A percentile compares a stretch with the other conserved stretches of the same genome.
Evolutionary conservation across 1,140 invertebrate genomes (phyloP).

Genomic region (Drosophila neocordata): DNA sequence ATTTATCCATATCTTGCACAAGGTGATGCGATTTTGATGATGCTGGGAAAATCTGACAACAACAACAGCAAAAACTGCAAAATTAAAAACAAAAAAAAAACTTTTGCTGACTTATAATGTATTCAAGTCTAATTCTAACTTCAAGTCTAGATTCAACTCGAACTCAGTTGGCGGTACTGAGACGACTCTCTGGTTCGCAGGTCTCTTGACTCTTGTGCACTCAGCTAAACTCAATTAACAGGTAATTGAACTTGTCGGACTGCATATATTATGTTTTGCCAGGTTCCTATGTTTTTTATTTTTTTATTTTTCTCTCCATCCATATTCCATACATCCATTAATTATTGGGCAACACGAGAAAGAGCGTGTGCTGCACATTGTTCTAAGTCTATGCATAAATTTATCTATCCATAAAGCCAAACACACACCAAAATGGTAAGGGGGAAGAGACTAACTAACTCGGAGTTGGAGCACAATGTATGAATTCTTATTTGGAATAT

Average conservation of each 20-base stretch:
- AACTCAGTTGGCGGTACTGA: neutral
- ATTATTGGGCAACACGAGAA: slow-evolving; percentile 77
- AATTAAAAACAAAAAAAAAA: neutral
- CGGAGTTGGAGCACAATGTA: too few relatives aligned
- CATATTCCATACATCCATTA: slow-evolving; percentile 56
- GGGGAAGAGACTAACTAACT: neutral
- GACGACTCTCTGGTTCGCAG: slow-evolving; percentile 33
- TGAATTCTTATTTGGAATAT: too few relatives aligned
- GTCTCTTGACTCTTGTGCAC: slow-evolving; percentile 71
- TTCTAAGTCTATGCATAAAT: slow-evolving; percentile 81
- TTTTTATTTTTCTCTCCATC: neutral
- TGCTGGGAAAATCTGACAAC: slow-evolving; percentile 41
- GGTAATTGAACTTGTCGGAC: slow-evolving; percentile 73
- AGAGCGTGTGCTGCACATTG: slow-evolving; percentile 68
- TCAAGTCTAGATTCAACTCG: neutral
- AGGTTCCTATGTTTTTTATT: neutral
- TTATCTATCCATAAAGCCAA: slow-evolving; percentile 55
- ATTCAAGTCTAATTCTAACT: neutral
- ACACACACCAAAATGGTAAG: neutral
- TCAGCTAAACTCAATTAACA: slow-evolving; percentile 78
- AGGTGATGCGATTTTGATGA: slow-evolving; percentile 77
- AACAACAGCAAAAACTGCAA: neutral
- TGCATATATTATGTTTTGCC: slow-evolving; percentile 46
- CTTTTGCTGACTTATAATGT: slow-evolving; percentile 27
- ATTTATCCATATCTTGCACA: slow-evolving; percentile 15